Evolutionary conservation across 1,140 invertebrate genomes (phyloP).

Genomic region (Nasonia giraulti): DNA sequence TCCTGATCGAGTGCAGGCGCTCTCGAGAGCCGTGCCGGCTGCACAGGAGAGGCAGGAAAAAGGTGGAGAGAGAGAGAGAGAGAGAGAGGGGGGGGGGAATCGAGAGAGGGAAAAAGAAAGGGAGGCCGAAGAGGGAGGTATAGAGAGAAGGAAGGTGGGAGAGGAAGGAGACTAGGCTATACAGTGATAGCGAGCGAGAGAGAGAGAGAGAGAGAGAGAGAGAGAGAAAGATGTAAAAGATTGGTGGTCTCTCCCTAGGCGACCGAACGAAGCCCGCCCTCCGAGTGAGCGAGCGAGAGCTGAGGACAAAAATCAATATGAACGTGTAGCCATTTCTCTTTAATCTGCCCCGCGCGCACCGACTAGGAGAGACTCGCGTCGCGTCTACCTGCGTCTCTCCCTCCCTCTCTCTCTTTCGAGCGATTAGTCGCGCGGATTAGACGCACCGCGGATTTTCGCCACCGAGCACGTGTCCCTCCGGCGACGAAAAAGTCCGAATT

Average conservation of each 20-base stretch:
- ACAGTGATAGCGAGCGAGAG: constrained; percentile 45
- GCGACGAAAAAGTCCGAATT: no score
- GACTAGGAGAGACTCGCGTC: constrained; percentile 23
- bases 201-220: constrained; percentile 44
- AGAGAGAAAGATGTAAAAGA: constrained; percentile 67
- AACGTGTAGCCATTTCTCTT: constrained; percentile 75
- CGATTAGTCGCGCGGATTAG: constrained; percentile 61
- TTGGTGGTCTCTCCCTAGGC: constrained; percentile 69
- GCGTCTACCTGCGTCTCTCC: not conserved
- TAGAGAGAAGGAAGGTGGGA: constrained; percentile 25
- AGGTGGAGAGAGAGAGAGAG: constrained; percentile 51
- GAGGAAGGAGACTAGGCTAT: constrained; percentile 26
- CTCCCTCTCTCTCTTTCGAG: constrained; percentile 55
- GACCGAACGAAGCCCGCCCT: constrained; percentile 42
- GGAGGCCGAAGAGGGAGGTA: constrained; percentile 29
- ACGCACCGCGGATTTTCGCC: constrained; percentile 57
- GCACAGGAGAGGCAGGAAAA: constrained; percentile 16
- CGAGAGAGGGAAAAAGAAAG: constrained; percentile 50
- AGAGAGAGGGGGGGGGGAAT: no score
- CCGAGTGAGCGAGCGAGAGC: constrained; percentile 58
- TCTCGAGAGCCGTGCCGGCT: not conserved
- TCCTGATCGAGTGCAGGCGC: constrained; percentile 32
- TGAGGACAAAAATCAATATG: constrained; percentile 76
- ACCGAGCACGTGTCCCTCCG: no score
- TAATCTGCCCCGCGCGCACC: constrained; percentile 69